Evolutionary conservation across 2,797 vertebrate species (phyloP), one percentile per base, ranked within the genome.

Genomic region (Cynodonichthys magdalenae): DNA sequence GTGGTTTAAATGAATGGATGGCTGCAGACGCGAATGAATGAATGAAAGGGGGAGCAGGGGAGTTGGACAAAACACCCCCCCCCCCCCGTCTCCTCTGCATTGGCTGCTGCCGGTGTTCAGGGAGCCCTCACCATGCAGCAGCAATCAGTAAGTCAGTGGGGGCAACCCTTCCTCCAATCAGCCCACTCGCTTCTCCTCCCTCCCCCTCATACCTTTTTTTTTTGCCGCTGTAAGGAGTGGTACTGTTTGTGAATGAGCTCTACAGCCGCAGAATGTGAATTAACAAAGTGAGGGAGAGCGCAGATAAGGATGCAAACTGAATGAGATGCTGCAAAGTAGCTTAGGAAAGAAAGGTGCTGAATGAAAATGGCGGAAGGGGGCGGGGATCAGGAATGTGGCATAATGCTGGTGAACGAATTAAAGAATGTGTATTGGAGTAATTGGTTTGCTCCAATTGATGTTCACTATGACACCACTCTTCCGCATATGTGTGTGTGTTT

Each of bases 181-280:
- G 4, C 74, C 74, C 71, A 51, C 39, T 34, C 45, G 53, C 34
- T 69, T 9, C 4, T 28, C 18, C 29, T 31, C 11, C 49, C 20
- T 36, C 36, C 44, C 31, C 17, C 50, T 54, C 46, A 0, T 45
- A 18, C 63, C 49, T 51, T 48, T 41, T 53, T 59, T 54, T 76
- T 90, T 85, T 92, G 86, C 88, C 10, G 84, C 87, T 92, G 87
- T 89, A 87, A 89, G 86, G 87, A 88, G 78, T 90, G 87, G 89
- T 88, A 69, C 68, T 89, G 85, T 91, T 91, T 93, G 81, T 92
- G 92, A 93, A 92, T 92, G 90, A 92, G 89, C 57, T 66, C 63
- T 48, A 31, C 61, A 69, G 81, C 82, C 59, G 80, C 87, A 90
- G 85, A 82, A 81, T 88, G 83, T 90, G 90, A 91, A 91, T 91